Evolutionary conservation across 2,888 invertebrate species (phyloP), one percentile per base, ranked within the genome.

Genomic region (Leptopilina drosophilae): DNA sequence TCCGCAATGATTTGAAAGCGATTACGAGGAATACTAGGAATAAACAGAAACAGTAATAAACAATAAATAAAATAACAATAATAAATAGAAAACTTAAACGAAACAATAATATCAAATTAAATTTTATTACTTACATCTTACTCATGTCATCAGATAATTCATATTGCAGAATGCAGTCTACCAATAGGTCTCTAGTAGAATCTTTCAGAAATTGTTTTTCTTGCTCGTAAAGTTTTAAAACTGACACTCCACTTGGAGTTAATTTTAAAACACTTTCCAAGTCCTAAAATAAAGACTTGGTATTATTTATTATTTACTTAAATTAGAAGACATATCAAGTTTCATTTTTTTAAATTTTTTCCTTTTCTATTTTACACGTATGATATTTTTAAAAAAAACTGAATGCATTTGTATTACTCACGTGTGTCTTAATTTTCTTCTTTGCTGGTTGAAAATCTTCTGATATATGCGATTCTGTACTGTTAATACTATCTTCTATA

Each of bases 1-100:
- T 64, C 64, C 3, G 33, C 64, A 64, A 64, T 12, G 0, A 64
- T 2, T 33, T 64, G 33, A 5, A 33, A 12, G 14, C 40, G 64
- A 14, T 64, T 64, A 12, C 33, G 64, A 64, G 64, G 64, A 33
- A 64, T 64, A 2, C 64, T 64, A 64, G 12, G 11, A 64, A 64
- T 9, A 64, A 64, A 26, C 5, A 33, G 40, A 3, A 59, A 59
- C n/a, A 59, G 15, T 59, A 59, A 3, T n/a, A 1, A n/a, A 59
- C 14, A n/a, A 59, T 3, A 59, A 59, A 59, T 59, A 7, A 59
- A 59, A 59, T 59, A 59, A 5, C 56, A 56, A 56, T 8, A 12
- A 53, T 53, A 53, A 12, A n/a, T n/a, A n/a, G n/a, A n/a, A n/a
- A 40, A 40, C 40, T 40, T 40, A 5, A 40, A 40, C 40, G 6